Evolutionary conservation across 2,888 invertebrate genomes (phyloP).

Genomic region (Scrobipalpa costella): DNA sequence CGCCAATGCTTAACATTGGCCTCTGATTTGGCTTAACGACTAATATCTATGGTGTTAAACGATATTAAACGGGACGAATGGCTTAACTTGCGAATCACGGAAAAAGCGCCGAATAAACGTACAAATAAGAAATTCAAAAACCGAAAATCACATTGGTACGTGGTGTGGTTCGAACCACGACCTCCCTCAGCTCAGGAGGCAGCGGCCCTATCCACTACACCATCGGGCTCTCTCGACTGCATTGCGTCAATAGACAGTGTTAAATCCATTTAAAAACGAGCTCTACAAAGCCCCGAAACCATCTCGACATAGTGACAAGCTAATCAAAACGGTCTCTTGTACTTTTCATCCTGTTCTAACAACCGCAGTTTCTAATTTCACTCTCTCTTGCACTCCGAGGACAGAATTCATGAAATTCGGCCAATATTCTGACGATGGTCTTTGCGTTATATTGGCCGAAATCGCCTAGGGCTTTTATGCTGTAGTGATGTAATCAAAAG

Average conservation of each 20-base stretch:
- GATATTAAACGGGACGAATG: too few relatives aligned
- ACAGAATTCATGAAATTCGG: constrained; percentile 22
- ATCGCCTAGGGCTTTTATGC: constrained; percentile 12
- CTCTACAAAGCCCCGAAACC: background rate
- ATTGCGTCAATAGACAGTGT: background rate
- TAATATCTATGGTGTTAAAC: too few relatives aligned
- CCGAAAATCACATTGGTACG: too few relatives aligned
- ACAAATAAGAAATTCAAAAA: too few relatives aligned
- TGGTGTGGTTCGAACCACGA: too few relatives aligned
- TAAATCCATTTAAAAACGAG: background rate
- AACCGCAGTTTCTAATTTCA: background rate
- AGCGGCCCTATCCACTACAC: too few relatives aligned
- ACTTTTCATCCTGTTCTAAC: background rate
- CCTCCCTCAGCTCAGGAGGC: too few relatives aligned
- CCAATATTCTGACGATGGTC: constrained; percentile 15
- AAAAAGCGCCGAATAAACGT: too few relatives aligned
- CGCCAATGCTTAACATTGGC: too few relatives aligned
- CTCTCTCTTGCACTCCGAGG: background rate
- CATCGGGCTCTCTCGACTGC: too few relatives aligned
- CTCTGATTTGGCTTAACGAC: too few relatives aligned
- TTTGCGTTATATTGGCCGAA: constrained; percentile 9
- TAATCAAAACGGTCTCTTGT: constrained; percentile 19
- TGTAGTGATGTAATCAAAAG: background rate
- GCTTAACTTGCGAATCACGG: too few relatives aligned
- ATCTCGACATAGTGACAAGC: background rate